These are phyloP conservation scores for Micrasema longulum DNA, from an alignment of 1,140 invertebrate species.

Conservation along the genomic window DNA sequence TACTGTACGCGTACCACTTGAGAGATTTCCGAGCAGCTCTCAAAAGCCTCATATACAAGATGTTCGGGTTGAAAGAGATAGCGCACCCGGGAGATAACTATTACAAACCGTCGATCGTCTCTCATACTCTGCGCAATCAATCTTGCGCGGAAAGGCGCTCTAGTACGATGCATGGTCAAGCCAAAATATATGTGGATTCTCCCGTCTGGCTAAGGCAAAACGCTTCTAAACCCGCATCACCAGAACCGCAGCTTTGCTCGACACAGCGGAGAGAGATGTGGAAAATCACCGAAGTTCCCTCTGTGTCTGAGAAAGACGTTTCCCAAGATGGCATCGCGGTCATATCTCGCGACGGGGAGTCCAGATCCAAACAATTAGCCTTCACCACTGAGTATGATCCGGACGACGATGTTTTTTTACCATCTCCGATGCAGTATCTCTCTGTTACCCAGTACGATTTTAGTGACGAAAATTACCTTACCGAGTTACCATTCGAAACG, in stretches of 20 bases:
- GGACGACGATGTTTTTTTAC: constrained; percentile 51
- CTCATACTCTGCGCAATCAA: constrained; percentile 38
- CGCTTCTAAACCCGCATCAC: constrained; percentile 55
- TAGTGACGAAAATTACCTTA: constrained; percentile 33
- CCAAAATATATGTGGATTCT: constrained; percentile 64
- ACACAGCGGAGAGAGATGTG: constrained; percentile 41
- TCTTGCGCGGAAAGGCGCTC: constrained; percentile 45
- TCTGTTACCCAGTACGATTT: constrained; percentile 44
- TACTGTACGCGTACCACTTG: constrained; percentile 90
- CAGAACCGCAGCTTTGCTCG: neutral
- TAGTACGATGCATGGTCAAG: constrained; percentile 49
- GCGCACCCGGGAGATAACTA: constrained; percentile 58
- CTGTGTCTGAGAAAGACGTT: constrained; percentile 42
- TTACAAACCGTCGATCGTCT: constrained; percentile 61
- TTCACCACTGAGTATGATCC: constrained; percentile 6
- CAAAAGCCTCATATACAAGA: constrained; percentile 72
- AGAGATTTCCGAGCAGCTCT: constrained; percentile 85
- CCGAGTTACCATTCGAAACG: constrained; percentile 43
- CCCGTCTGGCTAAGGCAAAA: constrained; percentile 65
- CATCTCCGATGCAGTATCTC: constrained; percentile 27
- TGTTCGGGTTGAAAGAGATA: constrained; percentile 66
- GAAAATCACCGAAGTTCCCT: constrained; percentile 52
- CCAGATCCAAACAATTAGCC: neutral
- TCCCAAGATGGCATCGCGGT: constrained; percentile 15
- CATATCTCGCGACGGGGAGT: constrained; percentile 10